Evolutionary conservation across 92 coral and sea anemone species (phyloP).

Genomic region (Epizoanthus rinbou): DNA sequence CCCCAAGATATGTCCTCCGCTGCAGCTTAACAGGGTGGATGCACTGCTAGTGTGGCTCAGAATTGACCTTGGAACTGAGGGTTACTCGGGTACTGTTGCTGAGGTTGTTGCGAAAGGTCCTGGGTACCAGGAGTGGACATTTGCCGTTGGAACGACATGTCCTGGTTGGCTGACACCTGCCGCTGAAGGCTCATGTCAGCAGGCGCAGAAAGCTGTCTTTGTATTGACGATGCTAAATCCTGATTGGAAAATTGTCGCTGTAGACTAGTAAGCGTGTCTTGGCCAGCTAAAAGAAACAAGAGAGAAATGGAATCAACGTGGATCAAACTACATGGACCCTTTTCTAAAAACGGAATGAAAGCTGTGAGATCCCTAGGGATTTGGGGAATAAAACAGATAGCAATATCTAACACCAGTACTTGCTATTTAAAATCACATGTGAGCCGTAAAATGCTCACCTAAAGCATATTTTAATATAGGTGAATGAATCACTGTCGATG

Average conservation of each 20-base stretch:
- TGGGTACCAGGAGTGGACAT: constrained; percentile 81
- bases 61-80: constrained; percentile 69
- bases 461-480: too few relatives aligned
- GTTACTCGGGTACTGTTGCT: constrained; percentile 71
- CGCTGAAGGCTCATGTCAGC: constrained; percentile 67
- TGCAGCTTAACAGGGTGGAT: not conserved
- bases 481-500: too few relatives aligned
- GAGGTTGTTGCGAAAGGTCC: constrained; percentile 79
- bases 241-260: constrained; percentile 23
- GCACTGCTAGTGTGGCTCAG: not conserved
- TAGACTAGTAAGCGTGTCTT: constrained; percentile 28
- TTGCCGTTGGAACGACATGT: constrained; percentile 79
- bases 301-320: not conserved
- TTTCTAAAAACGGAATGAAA: too few relatives aligned
- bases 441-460: too few relatives aligned
- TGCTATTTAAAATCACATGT: too few relatives aligned
- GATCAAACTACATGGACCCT: too few relatives aligned
- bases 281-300: not conserved
- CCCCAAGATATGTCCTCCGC: too few relatives aligned
- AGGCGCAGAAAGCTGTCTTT: constrained; percentile 84
- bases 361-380: too few relatives aligned
- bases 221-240: constrained; percentile 50
- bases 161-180: constrained; percentile 66
- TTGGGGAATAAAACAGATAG: too few relatives aligned
- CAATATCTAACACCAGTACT: too few relatives aligned